These are phyloP conservation scores for Pseudococcus viburni DNA, from an alignment of 2,888 invertebrate species.

Conservation along the genomic window DNA sequence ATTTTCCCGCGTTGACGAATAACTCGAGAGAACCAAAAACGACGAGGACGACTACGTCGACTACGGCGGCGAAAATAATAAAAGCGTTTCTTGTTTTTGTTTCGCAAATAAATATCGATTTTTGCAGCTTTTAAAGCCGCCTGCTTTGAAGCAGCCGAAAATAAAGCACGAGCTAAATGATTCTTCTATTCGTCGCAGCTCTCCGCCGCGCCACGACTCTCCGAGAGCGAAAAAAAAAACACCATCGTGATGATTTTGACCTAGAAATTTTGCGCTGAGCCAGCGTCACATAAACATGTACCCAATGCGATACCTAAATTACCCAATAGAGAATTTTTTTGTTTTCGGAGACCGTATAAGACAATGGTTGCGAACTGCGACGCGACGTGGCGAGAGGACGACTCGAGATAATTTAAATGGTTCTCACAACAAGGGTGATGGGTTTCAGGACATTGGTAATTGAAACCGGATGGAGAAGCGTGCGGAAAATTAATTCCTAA, in stretches of 20 bases:
- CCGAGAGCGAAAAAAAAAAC: background rate
- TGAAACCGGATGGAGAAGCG: constrained; percentile 64
- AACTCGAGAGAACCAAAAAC: background rate
- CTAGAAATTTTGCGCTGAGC: constrained; percentile 6
- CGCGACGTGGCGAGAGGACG: background rate
- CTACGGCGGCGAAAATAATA: constrained; percentile 18
- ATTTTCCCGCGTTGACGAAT: constrained; percentile 37
- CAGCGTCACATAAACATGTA: background rate
- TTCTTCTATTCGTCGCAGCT: background rate
- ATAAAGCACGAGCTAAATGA: constrained; percentile 7
- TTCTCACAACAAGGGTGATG: constrained; percentile 65
- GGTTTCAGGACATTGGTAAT: constrained; percentile 64
- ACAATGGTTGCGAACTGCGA: background rate
- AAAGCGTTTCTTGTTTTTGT: constrained; percentile 52
- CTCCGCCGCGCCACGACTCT: background rate
- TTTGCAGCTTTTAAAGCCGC: constrained; percentile 5
- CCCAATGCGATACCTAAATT: background rate
- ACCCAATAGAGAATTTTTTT: background rate
- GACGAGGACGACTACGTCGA: no score
- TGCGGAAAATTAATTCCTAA: constrained; percentile 66
- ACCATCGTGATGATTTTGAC: constrained; percentile 30
- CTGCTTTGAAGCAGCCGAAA: background rate
- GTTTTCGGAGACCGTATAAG: background rate
- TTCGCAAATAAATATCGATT: constrained; percentile 53
- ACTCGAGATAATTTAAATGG: constrained; percentile 57